Base-by-base conservation (phyloP, 2,797 vertebrate genomes). In the Poeciliopsis paucimaculata region DNA sequence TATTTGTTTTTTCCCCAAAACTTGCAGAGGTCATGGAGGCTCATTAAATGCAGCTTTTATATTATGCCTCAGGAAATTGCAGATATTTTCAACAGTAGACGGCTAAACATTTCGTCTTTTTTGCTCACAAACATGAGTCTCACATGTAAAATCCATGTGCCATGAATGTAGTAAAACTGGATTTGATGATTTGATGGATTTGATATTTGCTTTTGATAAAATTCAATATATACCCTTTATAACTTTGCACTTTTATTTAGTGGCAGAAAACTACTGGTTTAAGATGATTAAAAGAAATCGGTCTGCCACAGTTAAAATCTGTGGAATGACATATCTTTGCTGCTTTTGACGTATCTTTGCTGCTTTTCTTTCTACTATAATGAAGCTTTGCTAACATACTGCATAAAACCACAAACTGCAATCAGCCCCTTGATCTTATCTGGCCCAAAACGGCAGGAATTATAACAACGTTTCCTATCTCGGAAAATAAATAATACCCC, bases 391-490 rank as follows among this genome's bases (percentile, higher is more conserved):
- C 76, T 47, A 76, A 79, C 7, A 16, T 39, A 8, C 55, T 73
- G 46, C 47, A 39, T 18, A 41, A 82, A 88, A 86, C 75, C 81
- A 78, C 81, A 82, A 88, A 86, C 75, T 80, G 77, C 82, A 13
- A 64, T 76, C 57, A 70, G 57, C 43, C 41, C 73, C 12, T 16
- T 12, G 9, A 31, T 74, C 31, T 72, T 47, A 73, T 55, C 46
- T 71, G 34, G 49, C 79, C 81, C 43, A 75, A 77, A 77, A 45
- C 28, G 9, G 11, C 43, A 53, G 55, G 57, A 57, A 43, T 80
- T 73, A 76, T 57, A 72, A 43, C 46, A 74, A 77, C 26, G 76
- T 51, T 51, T 77, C 34, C 81, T 73, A 53, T 84, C 68, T 41
- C 20, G 26, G 31, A 64, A 5, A 57, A 75, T 60, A 7, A 43